phyloP scores from a whole-genome alignment of 2,888 invertebrate species.

The Tineola bisselliella region DNA sequence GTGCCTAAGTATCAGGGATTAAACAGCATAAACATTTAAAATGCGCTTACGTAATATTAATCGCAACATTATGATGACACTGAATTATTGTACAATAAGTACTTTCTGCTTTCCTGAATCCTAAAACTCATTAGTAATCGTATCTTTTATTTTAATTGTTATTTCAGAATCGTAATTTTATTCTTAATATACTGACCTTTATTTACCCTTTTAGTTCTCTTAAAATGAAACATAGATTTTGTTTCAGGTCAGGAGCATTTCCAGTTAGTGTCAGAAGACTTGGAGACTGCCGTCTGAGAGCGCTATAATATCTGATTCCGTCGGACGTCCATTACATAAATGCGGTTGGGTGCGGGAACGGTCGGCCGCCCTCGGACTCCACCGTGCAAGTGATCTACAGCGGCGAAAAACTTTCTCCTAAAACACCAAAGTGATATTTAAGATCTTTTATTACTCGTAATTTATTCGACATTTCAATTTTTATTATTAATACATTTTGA shows the following conservation, averaged over 20 bases:
- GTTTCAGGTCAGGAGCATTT: slow-evolving; percentile 62
- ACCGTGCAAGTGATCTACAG: background rate
- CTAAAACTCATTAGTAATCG: background rate
- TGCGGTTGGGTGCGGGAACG: background rate
- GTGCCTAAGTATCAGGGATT: slow-evolving; percentile 5
- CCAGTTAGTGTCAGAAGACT: slow-evolving; percentile 61
- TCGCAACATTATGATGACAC: background rate
- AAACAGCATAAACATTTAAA: background rate
- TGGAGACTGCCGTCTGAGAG: slow-evolving; percentile 58
- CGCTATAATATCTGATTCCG: background rate
- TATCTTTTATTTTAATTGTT: background rate
- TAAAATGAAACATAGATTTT: background rate
- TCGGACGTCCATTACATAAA: background rate
- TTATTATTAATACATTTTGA: background rate
- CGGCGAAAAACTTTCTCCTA: background rate
- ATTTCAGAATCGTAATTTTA: no score
- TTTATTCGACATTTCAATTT: slow-evolving; percentile 11
- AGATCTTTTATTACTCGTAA: slow-evolving; percentile 15
- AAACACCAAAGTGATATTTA: slow-evolving; percentile 47
- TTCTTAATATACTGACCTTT: background rate
- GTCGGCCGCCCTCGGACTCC: background rate
- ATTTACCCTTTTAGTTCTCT: background rate
- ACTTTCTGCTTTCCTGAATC: background rate
- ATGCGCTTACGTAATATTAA: background rate
- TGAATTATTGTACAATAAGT: background rate